A percentile compares a stretch with the other conserved stretches of the same genome.
phyloP scores from a whole-genome alignment of 2,113 vertebrate species.

The Anseranas semipalmata region DNA sequence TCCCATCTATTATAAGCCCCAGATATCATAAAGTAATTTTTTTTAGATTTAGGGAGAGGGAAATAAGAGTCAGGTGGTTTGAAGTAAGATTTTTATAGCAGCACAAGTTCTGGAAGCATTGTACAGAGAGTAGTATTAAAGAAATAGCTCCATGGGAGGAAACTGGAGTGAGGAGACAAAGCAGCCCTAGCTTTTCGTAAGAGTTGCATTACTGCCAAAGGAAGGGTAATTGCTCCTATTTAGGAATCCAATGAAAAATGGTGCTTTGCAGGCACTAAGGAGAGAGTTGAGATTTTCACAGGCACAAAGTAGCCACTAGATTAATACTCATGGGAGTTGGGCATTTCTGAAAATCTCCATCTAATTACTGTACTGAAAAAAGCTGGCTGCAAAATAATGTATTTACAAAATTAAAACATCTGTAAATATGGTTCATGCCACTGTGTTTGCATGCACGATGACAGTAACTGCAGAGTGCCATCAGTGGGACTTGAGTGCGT shows the following conservation, averaged over 20 bases:
- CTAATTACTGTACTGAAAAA: background rate
- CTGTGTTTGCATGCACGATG: background rate
- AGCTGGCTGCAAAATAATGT: background rate
- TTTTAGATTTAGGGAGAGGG: conserved; percentile 51
- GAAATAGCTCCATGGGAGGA: background rate
- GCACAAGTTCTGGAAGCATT: conserved; percentile 22
- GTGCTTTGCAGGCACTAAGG: background rate
- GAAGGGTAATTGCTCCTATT: background rate
- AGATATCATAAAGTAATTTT: conserved; percentile 67
- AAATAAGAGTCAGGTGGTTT: conserved; percentile 70
- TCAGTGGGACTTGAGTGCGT: background rate
- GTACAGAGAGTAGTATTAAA: background rate
- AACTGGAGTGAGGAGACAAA: conserved; percentile 25
- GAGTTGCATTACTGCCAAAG: conserved; percentile 3
- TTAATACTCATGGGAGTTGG: background rate
- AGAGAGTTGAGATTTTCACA: background rate
- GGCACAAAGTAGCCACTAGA: background rate
- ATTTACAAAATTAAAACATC: background rate
- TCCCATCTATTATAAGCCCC: conserved; percentile 70
- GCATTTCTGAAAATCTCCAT: background rate
- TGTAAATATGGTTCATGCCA: background rate
- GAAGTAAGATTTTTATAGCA: conserved; percentile 43
- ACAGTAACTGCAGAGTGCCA: background rate
- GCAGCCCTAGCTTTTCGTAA: background rate
- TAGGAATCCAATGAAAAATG: background rate